Conservation (phyloP, 2,888 invertebrate species). For the Eilema griseolum region DNA sequence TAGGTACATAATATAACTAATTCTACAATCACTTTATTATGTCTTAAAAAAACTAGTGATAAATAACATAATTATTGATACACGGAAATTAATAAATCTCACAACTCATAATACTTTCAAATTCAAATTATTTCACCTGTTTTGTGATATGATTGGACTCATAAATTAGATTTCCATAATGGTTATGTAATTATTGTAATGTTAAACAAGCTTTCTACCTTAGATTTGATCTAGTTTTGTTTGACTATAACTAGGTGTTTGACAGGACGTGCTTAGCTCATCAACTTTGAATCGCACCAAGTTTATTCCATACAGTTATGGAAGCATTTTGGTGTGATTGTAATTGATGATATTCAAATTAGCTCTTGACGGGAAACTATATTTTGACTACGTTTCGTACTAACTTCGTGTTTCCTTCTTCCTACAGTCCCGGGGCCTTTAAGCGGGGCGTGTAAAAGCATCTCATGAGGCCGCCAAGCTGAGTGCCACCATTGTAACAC, state of each 20-base stretch:
- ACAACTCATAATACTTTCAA: constrained; percentile 39
- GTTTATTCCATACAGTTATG: background rate
- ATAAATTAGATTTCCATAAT: constrained; percentile 22
- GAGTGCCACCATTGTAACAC: too few relatives aligned
- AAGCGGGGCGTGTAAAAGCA: too few relatives aligned
- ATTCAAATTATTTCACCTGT: constrained; percentile 22
- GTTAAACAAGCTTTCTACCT: constrained; percentile 7
- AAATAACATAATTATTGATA: constrained; percentile 26
- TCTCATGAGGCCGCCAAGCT: too few relatives aligned
- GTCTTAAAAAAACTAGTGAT: constrained; percentile 21
- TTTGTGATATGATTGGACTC: constrained; percentile 18
- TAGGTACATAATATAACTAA: constrained; percentile 21
- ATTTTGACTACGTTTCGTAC: too few relatives aligned
- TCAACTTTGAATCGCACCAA: background rate
- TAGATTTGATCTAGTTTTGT: background rate
- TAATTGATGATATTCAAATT: too few relatives aligned
- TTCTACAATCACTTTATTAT: constrained; percentile 8
- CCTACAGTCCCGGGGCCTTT: too few relatives aligned
- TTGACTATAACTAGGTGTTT: background rate
- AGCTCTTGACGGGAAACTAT: too few relatives aligned
- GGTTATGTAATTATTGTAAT: constrained; percentile 38
- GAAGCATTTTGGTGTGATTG: too few relatives aligned
- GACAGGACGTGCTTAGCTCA: background rate
- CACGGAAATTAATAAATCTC: constrained; percentile 44
- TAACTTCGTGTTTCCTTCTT: too few relatives aligned